Percentiles rank a stretch among this genome's conserved stretches.
Conservation (phyloP, 2,888 invertebrate species). For the Eupithecia vulgata region DNA sequence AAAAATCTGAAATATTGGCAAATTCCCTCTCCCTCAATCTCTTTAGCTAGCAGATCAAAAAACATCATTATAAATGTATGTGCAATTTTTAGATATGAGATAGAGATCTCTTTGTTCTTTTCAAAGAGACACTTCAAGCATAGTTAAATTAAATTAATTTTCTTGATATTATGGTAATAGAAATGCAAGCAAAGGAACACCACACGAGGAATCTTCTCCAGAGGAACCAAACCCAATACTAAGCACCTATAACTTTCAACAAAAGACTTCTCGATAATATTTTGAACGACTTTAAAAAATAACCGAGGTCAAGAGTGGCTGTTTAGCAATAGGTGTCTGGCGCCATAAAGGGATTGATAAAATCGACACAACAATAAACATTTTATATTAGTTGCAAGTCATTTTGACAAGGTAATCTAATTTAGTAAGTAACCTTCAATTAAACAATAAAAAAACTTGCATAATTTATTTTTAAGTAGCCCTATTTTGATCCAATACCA, state of each 20-base stretch:
- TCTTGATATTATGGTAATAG: no score
- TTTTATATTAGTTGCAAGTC: constrained; percentile 27
- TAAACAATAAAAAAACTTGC: constrained; percentile 29
- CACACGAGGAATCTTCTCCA: no score
- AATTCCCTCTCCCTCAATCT: no score
- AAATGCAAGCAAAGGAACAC: no score
- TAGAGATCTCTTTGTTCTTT: no score
- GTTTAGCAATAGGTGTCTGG: neutral
- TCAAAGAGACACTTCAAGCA: no score
- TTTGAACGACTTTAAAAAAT: neutral
- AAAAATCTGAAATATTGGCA: no score
- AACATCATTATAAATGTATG: no score
- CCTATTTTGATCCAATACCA: neutral
- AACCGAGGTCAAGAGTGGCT: neutral
- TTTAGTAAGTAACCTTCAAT: neutral
- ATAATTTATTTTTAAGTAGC: constrained; percentile 37
- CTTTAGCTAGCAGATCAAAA: no score
- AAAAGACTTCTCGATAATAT: neutral
- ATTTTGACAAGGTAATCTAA: constrained; percentile 22
- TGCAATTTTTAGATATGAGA: no score
- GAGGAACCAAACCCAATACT: no score
- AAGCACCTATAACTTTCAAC: neutral
- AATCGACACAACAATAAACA: constrained; percentile 49
- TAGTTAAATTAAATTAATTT: no score
- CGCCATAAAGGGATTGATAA: constrained; percentile 58